Percentiles rank a stretch among this genome's conserved stretches.
Evolutionary conservation across 1,140 invertebrate species (phyloP).

Genomic region (Papilio machaon): DNA sequence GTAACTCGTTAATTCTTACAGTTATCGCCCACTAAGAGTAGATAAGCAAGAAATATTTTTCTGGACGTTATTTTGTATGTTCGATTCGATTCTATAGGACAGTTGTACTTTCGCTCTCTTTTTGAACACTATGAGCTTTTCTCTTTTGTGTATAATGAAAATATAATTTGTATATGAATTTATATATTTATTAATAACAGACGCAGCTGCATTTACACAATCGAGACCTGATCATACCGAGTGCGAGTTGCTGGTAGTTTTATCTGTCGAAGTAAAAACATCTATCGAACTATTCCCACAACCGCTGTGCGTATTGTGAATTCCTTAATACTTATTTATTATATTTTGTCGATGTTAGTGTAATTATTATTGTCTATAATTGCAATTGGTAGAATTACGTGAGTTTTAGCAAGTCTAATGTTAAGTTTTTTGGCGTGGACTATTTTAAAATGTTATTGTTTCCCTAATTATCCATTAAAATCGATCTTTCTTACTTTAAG

Average conservation of each 20-base stretch:
- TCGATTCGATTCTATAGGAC: slow-evolving; percentile 29
- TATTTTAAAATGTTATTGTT: slow-evolving; percentile 7
- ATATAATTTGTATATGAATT: slow-evolving; percentile 19
- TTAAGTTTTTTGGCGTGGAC: neutral
- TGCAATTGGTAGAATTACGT: neutral
- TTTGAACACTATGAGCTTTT: slow-evolving; percentile 38
- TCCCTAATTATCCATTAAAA: neutral
- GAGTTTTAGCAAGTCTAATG: neutral
- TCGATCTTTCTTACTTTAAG: neutral
- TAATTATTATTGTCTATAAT: neutral
- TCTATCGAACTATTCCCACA: neutral
- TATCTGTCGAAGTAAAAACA: neutral
- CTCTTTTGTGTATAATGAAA: slow-evolving; percentile 32
- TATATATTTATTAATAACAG: slow-evolving; percentile 28
- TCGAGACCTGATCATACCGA: slow-evolving; percentile 32
- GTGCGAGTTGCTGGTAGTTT: neutral
- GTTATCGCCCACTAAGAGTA: slow-evolving; percentile 30
- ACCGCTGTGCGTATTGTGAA: neutral
- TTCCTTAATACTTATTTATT: neutral
- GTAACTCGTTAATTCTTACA: slow-evolving; percentile 32
- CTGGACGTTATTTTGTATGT: slow-evolving; percentile 31
- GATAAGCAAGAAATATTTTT: slow-evolving; percentile 20
- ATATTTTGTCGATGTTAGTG: neutral
- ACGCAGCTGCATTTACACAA: slow-evolving; percentile 38
- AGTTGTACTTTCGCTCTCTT: slow-evolving; percentile 22